Evolutionary conservation across 1,140 invertebrate genomes (phyloP).

Genomic region (honey bee (Apis mellifera)): Amel_HAv3.1 CM009933.2:12810501-12811000

Average conservation of each 20-base stretch:
- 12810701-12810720: slow-evolving; percentile 6
- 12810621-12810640: not conserved
- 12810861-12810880: no score
- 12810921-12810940: not conserved
- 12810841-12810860: not conserved
- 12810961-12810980: not conserved
- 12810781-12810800: not conserved
- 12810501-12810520: slow-evolving; percentile 75
- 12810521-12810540: slow-evolving; percentile 60
- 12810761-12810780: not conserved
- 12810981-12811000: slow-evolving; percentile 42
- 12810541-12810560: slow-evolving; percentile 41
- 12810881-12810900: not conserved
- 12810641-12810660: not conserved
- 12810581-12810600: slow-evolving; percentile 30
- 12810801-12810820: not conserved
- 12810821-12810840: not conserved
- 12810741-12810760: not conserved
- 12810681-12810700: no score
- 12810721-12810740: slow-evolving; percentile 1
- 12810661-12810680: not conserved
- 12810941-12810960: no score
- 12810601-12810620: not conserved
- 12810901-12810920: not conserved
- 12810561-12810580: slow-evolving; percentile 39